Conservation (phyloP, 2,888 invertebrate genomes). For the Venusia cambrica region DNA sequence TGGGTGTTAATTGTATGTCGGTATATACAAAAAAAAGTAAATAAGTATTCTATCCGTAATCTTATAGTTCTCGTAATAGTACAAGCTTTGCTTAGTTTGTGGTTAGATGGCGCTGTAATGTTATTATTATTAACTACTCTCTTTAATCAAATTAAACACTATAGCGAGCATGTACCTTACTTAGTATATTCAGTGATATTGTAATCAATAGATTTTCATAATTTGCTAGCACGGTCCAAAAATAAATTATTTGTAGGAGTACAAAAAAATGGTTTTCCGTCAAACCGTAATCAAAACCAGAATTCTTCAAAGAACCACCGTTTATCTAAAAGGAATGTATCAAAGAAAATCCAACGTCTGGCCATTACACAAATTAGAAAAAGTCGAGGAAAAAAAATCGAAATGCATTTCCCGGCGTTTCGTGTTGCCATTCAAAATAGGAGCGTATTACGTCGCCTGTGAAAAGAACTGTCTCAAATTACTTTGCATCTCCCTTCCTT, state of each 20-base stretch:
- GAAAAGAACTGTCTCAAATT: slow-evolving; percentile 82
- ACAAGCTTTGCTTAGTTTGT: no score
- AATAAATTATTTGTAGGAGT: slow-evolving; percentile 16
- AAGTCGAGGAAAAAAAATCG: slow-evolving; percentile 52
- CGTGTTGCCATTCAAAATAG: slow-evolving; percentile 79
- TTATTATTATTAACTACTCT: no score
- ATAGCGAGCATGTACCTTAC: no score
- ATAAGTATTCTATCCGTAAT: no score
- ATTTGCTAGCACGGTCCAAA: slow-evolving; percentile 2
- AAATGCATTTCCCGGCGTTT: slow-evolving; percentile 78
- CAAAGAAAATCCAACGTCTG: slow-evolving; percentile 64
- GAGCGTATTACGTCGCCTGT: slow-evolving; percentile 73
- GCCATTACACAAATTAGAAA: slow-evolving; percentile 72
- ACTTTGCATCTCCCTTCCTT: slow-evolving; percentile 57
- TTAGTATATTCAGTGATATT: no score
- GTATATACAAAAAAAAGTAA: no score
- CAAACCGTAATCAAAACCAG: slow-evolving; percentile 32
- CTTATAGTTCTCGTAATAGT: no score
- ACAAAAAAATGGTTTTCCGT: slow-evolving; percentile 20
- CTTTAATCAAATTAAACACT: no score
- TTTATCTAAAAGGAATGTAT: slow-evolving; percentile 55
- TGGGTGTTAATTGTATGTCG: no score
- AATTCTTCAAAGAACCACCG: slow-evolving; percentile 37
- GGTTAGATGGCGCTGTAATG: no score
- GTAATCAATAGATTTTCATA: background rate